phyloP scores from a whole-genome alignment of 2,797 vertebrate species.

The Cossypha dichroa region DNA sequence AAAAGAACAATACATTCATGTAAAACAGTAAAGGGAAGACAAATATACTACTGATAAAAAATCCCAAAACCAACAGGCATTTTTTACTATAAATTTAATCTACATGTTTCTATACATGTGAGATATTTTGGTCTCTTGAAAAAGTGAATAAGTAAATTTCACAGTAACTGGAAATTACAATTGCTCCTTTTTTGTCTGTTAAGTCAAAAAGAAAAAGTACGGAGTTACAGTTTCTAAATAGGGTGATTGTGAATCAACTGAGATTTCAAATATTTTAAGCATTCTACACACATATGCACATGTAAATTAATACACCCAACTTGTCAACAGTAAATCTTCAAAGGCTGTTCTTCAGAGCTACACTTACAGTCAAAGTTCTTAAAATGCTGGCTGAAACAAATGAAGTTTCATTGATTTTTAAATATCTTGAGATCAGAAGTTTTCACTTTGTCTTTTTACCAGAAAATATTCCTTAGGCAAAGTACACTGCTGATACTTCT shows the following conservation, averaged over 20 bases:
- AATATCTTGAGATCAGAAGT: slow-evolving; percentile 42
- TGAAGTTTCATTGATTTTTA: slow-evolving; percentile 55
- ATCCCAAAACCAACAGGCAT: accelerated
- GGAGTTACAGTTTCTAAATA: neutral
- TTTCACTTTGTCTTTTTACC: slow-evolving; percentile 36
- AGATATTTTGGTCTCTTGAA: neutral
- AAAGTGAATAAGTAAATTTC: neutral
- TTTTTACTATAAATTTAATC: neutral
- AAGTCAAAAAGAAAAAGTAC: neutral
- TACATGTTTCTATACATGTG: neutral
- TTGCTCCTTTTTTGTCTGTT: neutral
- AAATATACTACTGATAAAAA: neutral
- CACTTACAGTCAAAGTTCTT: slow-evolving; percentile 43
- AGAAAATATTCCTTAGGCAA: slow-evolving; percentile 39
- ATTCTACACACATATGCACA: slow-evolving; percentile 46
- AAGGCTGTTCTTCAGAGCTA: slow-evolving; percentile 25
- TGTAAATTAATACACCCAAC: slow-evolving; percentile 48
- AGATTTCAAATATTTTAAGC: slow-evolving; percentile 55
- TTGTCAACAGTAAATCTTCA: slow-evolving; percentile 62
- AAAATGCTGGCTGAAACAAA: slow-evolving; percentile 49
- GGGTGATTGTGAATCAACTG: neutral
- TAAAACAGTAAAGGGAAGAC: neutral
- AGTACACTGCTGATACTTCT: slow-evolving; percentile 49
- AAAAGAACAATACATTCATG: neutral
- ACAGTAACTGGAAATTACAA: neutral